A percentile compares a stretch with the other conserved stretches of the same genome.
These are phyloP conservation scores for Arizona elegans DNA, from an alignment of 2,113 vertebrate species.

Conservation along the genomic window DNA sequence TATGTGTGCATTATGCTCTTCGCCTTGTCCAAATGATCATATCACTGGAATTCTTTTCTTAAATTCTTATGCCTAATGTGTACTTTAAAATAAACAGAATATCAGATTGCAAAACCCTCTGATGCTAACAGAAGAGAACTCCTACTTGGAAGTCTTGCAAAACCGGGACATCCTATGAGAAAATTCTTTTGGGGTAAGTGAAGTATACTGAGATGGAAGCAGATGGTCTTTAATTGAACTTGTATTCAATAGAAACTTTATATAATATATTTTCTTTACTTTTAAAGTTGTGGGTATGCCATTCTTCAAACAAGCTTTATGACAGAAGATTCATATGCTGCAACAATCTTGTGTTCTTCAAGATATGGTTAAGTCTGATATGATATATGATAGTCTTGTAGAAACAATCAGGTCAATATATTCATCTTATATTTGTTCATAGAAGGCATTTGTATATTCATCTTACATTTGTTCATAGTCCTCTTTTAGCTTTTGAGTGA, in stretches of 20 bases:
- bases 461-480: neutral
- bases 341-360: neutral
- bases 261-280: neutral
- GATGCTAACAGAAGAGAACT: conserved; percentile 93
- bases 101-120: conserved; percentile 86
- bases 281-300: neutral
- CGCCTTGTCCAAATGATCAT: neutral
- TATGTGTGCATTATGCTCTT: neutral
- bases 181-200: conserved; percentile 97
- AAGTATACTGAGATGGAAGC: neutral
- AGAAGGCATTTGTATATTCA: neutral
- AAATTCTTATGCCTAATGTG: neutral
- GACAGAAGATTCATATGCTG: neutral
- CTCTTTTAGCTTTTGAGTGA: neutral
- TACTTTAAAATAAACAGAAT: conserved; percentile 77
- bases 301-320: neutral
- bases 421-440: neutral
- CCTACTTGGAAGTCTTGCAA: conserved; percentile 93
- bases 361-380: neutral
- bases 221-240: neutral
- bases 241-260: neutral
- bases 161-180: conserved; percentile 89
- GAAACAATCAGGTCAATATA: neutral
- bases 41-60: neutral
- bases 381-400: neutral